Conservation (phyloP, 1,140 invertebrate species). For the Drosophila willistoni region DNA sequence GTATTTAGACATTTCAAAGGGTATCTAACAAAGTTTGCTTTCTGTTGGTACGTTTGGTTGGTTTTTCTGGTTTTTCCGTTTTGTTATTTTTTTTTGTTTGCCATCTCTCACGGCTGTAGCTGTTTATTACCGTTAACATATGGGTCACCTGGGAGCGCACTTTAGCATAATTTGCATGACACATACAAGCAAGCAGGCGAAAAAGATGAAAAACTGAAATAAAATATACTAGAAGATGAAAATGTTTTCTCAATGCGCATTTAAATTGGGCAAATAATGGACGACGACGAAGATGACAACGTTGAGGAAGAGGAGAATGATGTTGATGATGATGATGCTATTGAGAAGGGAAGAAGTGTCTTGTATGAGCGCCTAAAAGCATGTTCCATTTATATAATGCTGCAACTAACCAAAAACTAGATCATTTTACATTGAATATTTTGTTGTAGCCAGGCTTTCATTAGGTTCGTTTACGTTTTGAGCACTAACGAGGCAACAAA, state of each 20-base stretch:
- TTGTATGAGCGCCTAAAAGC: constrained; percentile 45
- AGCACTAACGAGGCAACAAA: constrained; percentile 35
- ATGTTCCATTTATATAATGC: constrained; percentile 56
- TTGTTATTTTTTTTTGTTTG: constrained; percentile 1
- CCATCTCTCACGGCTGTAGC: constrained; percentile 24
- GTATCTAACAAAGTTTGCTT: neutral
- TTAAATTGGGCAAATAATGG: constrained; percentile 64
- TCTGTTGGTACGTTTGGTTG: neutral
- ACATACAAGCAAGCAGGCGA: constrained; percentile 12
- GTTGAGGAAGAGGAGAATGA: neutral
- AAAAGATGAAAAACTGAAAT: constrained; percentile 5
- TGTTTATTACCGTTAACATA: constrained; percentile 71
- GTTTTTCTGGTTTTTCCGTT: neutral
- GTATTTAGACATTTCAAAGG: neutral
- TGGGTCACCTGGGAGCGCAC: constrained; percentile 68
- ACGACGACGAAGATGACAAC: neutral
- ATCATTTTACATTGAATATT: constrained; percentile 55
- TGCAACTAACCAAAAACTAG: constrained; percentile 27
- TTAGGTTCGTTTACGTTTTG: constrained; percentile 61
- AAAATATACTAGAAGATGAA: constrained; percentile 26
- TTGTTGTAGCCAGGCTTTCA: constrained; percentile 42
- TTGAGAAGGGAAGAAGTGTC: neutral
- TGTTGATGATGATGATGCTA: neutral
- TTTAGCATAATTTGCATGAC: constrained; percentile 63
- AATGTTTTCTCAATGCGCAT: constrained; percentile 62